Conservation (phyloP, 2,888 invertebrate genomes). For the Megaustenia siamemsis region DNA sequence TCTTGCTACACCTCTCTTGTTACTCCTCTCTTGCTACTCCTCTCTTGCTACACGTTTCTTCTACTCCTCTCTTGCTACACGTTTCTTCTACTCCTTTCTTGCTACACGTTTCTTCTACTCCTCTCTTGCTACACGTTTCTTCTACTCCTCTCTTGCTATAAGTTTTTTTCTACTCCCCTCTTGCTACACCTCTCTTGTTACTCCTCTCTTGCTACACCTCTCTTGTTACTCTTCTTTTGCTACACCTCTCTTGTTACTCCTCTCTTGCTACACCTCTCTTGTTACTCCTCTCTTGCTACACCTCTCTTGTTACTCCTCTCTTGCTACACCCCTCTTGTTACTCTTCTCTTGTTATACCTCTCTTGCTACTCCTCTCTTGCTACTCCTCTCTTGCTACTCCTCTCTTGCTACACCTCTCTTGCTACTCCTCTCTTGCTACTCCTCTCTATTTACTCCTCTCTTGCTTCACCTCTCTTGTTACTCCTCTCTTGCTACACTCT, state of each 20-base stretch:
- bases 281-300: no score
- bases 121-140: no score
- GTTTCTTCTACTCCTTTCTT: neutral
- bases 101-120: neutral
- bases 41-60: no score
- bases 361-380: neutral
- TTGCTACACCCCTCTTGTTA: neutral
- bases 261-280: no score
- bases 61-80: no score
- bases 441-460: slow-evolving; percentile 20
- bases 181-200: no score
- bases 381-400: neutral
- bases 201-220: no score
- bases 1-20: neutral
- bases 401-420: neutral
- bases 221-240: no score
- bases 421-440: neutral
- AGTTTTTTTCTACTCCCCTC: no score
- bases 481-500: neutral
- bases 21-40: neutral
- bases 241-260: no score
- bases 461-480: neutral
- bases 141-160: no score
- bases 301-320: no score
- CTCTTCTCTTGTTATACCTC: neutral